Evolutionary conservation across 53 echinoderm and acorn worm species (phyloP), one percentile per base, ranked within the genome.

Genomic region (Paracentrotus lividus): DNA sequence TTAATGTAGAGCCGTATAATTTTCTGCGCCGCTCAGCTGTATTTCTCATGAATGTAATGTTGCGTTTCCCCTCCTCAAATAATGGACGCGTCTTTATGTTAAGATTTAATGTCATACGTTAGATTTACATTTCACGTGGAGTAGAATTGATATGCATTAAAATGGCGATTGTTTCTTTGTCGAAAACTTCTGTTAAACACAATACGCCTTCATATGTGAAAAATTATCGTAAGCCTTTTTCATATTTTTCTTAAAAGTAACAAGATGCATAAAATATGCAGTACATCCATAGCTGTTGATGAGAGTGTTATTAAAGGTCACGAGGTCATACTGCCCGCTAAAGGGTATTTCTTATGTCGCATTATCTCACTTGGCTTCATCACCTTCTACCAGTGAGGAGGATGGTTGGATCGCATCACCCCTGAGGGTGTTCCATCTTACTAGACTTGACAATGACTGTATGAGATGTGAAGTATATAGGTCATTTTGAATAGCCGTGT

Each of bases 401-500:
- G 40, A 40, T 38, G 38, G 34, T 40, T 40, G 40, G 72, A 38
- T 72, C 64, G 13, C 64, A 64, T 29, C 27, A 64, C 31, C 64
- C 72, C 38, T 18, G 72, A 72, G 72, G 64, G 72, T 32, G 4
- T 20, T 18, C n/a, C 72, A 40, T 40, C 72, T 72, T 40, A 27
- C 64, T 64, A 29, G 32, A 72, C 20, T 40, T 81, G 81, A 81
- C 81, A 81, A 45, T 81, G 44, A 81, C 81, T 47, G 33, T n/a
- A 24, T 27, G 81, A 45, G 81, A 47, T 45, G 47, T 26, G 81
- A 81, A 47, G 81, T 81, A 81, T 45, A 27, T 81, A 81, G 81
- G 81, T 81, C 81, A 81, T 14, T 12, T 9, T 81, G 26, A 81
- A 81, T 26, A 81, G 81, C 44, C 81, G 26, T 81, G 32, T 76